Evolutionary conservation across 2,113 vertebrate species (phyloP), one percentile per base, ranked within the genome.

Genomic region (Collichthys lucidus): DNA sequence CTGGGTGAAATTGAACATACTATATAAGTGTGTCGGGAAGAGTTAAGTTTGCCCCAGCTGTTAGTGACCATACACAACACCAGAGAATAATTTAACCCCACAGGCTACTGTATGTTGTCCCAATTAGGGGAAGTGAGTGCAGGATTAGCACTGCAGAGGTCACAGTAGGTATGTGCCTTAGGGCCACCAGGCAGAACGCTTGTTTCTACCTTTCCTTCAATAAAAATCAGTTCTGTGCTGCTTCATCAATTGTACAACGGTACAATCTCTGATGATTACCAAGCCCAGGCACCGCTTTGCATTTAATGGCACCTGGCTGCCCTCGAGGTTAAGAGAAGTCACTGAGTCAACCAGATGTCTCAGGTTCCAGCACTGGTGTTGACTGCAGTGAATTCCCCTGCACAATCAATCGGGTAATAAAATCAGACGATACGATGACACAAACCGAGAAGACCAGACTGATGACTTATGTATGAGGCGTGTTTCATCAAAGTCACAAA

Each of bases 291-390:
- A 40, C 7, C 35, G 9, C 2, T 40, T 42, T 11, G 20, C 52
- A 52, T 74, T 26, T n/a, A 24, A 49, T 20, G 24, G 55, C 59
- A 77, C n/a, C 65, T 55, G n/a, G n/a, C 22, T 44, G 66, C 46
- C 57, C 57, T 22, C 3, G 17, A 73, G 74, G 49, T 55, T 50
- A 42, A 66, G n/a, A 11, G 20, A 70, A n/a, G 75, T 52, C n/a
- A 76, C 69, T 65, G 19, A 19, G 72, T 86, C 46, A 60, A 65
- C 56, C 74, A 82, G 72, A 83, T 74, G 55, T 83, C 17, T 71
- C 64, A 47, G 50, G 44, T 60, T 65, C 44, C 20, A 20, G 44
- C 59, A 44, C 84, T 79, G 67, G 67, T 74, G 70, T 68, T 12
- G 44, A 24, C 26, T 0, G 26, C 3, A 44, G 26, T 35, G 19